Evolutionary conservation across 1,140 invertebrate species (phyloP), one percentile per base, ranked within the genome.

Genomic region (Diorhabda elongata): DNA sequence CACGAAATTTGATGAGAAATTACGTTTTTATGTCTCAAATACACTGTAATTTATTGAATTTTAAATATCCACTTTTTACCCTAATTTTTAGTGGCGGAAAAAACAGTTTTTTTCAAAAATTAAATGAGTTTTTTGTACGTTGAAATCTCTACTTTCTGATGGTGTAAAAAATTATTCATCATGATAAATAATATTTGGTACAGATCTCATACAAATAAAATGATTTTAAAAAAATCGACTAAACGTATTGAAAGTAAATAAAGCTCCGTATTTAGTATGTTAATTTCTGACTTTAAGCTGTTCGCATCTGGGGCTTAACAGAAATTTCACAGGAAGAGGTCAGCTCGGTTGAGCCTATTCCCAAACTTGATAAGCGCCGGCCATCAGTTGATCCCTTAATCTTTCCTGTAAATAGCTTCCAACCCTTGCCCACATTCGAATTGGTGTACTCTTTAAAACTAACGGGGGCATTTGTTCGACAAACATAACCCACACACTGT

Each of bases 271-370:
- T 52, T 52, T 52, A 52, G 47, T 52, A 52, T 52, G 47, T 6
- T 52, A 52, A 52, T 52, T 52, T 52, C 47, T 52, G 47, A 52
- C 47, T 52, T 52, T 52, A 52, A 52, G 47, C 47, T 52, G 47
- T 52, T 52, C 47, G n/a, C 47, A 52, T 52, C 47, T 52, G 47
- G 47, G 47, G 47, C 47, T 52, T 52, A 52, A 52, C 47, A n/a
- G 47, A 52, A 52, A 52, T 52, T 52, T 52, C 47, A 52, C 47
- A 52, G 47, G n/a, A 52, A 52, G 47, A 52, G 47, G 47, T 52
- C 47, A n/a, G 47, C 47, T 26, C 47, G n/a, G 47, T 52, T 52
- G 47, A 52, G 47, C 47, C 47, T 52, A 52, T 52, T 52, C n/a
- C 47, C 47, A 52, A 52, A 52, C 47, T 52, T 52, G 47, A 52